Evolutionary conservation across 2,888 invertebrate species (phyloP).

Genomic region (Doris montereyensis): DNA sequence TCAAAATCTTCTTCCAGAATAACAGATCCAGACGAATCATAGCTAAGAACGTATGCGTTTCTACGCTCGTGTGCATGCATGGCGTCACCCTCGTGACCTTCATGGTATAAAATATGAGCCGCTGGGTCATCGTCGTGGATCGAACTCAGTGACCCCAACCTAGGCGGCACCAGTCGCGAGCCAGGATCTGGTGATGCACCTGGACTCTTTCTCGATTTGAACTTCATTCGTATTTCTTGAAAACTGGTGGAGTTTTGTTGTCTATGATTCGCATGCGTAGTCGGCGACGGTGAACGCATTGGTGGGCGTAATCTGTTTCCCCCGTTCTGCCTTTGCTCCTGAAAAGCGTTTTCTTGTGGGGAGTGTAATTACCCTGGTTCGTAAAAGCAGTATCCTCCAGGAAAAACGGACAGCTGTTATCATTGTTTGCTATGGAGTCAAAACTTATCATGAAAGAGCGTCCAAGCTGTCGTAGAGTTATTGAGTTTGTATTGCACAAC

Average conservation of each 20-base stretch:
- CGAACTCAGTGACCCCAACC: not conserved
- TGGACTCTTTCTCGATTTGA: not conserved
- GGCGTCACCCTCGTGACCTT: not conserved
- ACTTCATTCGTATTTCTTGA: not conserved
- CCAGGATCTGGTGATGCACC: not conserved
- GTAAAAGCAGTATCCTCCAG: slow-evolving; percentile 6
- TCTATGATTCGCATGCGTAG: too few species aligned
- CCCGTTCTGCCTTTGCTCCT: too few species aligned
- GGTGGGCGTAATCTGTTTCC: too few species aligned
- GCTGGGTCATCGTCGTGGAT: not conserved
- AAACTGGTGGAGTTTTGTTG: too few species aligned
- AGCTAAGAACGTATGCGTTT: not conserved
- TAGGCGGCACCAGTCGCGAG: not conserved
- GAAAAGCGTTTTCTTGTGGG: too few species aligned
- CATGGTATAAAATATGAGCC: too few species aligned
- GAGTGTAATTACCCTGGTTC: too few species aligned
- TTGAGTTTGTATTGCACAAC: slow-evolving; percentile 44
- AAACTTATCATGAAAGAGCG: slow-evolving; percentile 44
- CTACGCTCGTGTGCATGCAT: not conserved
- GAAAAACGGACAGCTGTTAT: slow-evolving; percentile 39
- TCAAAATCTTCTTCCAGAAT: not conserved
- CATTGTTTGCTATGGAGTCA: slow-evolving; percentile 30
- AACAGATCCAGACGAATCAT: not conserved
- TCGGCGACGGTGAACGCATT: too few species aligned
- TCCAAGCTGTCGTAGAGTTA: slow-evolving; percentile 41